Conservation (phyloP, 2,888 invertebrate genomes). For the Scaptomyza caliginosa region DNA sequence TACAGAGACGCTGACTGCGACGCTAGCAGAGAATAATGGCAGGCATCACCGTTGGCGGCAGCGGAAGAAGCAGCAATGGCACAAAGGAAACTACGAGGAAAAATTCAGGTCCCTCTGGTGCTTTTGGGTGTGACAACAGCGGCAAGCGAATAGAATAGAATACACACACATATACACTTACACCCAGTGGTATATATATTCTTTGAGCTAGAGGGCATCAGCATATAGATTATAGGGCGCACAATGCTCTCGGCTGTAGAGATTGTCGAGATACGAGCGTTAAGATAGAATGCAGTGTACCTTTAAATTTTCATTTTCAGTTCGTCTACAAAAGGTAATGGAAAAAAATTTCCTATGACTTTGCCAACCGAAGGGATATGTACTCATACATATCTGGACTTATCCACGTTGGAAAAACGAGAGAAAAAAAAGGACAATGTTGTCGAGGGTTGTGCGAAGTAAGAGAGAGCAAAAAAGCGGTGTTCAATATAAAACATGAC, state of each 20-base stretch:
- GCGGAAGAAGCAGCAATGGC: constrained; percentile 27
- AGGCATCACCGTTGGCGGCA: constrained; percentile 17
- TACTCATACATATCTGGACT: constrained; percentile 11
- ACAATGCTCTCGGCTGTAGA: constrained; percentile 41
- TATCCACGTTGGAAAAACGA: too few relatives aligned
- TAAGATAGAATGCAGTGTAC: constrained; percentile 36
- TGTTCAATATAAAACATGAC: constrained; percentile 77
- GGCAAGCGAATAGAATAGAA: constrained; percentile 58
- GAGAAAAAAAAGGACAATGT: constrained; percentile 39
- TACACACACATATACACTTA: constrained; percentile 21
- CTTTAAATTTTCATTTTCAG: constrained; percentile 18
- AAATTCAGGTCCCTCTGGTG: constrained; percentile 79
- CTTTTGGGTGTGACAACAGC: constrained; percentile 69
- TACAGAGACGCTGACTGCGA: constrained; percentile 31
- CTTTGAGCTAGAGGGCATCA: constrained; percentile 51
- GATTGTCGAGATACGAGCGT: constrained; percentile 63
- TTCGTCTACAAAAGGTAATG: constrained; percentile 60
- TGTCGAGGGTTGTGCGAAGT: background rate
- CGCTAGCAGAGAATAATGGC: constrained; percentile 31
- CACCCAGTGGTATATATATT: constrained; percentile 4
- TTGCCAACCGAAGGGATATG: constrained; percentile 38
- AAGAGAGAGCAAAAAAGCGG: background rate
- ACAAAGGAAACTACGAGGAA: constrained; percentile 78
- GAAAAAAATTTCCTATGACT: constrained; percentile 57
- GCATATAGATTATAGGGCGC: constrained; percentile 69